Base-by-base conservation (phyloP, 92 coral and sea anemone genomes). In the Paramuricea clavata region DNA sequence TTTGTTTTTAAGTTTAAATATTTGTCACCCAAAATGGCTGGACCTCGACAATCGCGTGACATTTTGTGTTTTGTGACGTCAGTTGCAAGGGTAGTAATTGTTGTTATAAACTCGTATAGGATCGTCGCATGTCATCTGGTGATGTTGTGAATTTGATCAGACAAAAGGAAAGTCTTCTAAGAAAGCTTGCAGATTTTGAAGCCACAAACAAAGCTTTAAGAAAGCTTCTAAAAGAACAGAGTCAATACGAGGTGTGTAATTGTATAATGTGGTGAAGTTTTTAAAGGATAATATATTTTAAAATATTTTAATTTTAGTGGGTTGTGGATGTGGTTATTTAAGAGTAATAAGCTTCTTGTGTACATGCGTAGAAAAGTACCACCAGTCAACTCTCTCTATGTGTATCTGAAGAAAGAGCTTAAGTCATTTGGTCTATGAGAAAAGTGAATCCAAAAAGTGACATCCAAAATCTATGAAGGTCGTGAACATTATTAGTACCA, bases 121-220 rank as follows among this genome's bases (percentile, higher is more conserved):
- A 95, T 88, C 92, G 91, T 75, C 92, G 95, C 3, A 91, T 95
- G 93, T 92, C 98, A 19, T 97, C 98, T 17, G 93, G 91, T 49
- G 98, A 95, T 52, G 93, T 95, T 1, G 92, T 92, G 12, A 74
- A 86, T 62, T 74, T 95, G 80, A 87, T 97, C 22, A 87, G 96
- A 42, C 98, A 95, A 23, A 89, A 97, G 74, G 98, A 95, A 75
- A 82, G 94, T 70, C 80, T 95, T 47, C 75, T 95, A 47, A 94
- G 93, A 76, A 95, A 95, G 82, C 74, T 95, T 57, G 94, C 93
- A n/a, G 98, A 95, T 78, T 95, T 95, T 93, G 98, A 94, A 83
- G 87, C 89, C 69, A 95, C 98, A 25, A 95, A 95, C 74, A 93
- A 93, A 78, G 95, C 87, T 16, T 75, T 94, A 36, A 70, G 98